Base-by-base conservation (phyloP, 2,113 vertebrate genomes). In the Oophaga pumilio region DNA sequence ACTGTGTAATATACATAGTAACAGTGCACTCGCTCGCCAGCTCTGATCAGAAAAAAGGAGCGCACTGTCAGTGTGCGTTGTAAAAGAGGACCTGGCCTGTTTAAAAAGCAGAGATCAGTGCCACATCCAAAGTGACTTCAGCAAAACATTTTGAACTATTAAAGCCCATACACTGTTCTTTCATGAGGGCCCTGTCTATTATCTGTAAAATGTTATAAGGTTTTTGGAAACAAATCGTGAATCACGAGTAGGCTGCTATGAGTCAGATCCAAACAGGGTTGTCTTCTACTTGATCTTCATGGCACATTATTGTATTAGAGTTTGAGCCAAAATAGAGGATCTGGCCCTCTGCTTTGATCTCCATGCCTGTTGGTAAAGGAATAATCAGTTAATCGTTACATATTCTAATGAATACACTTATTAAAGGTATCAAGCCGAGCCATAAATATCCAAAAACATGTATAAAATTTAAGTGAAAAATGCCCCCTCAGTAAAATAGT, bases 391-490 rank as follows among this genome's bases (percentile, higher is more conserved):
- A 28, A 79, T 59, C 33, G 77, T 1, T 26, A 79, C 24, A 82
- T 52, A 82, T 68, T 82, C 20, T 68, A 68, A 49, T 68, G 57
- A 82, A 14, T 50, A 22, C 13, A 43, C 6, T n/a, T 22, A 15
- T 59, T 73, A 28, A 84, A 56, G 66, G n/a, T 84, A 73, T 66
- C 52, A 43, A 33, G 66, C 84, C 12, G 7, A 50, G 28, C 43
- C 7, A 20, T 57, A 73, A 26, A 57, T 56, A 57, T 87, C 15
- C 22, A 4, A 11, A 17, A 28, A 60, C 13, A 13, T 60, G 20
- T n/a, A 49, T 74, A 76, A 52, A 82, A 74, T 81, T 74, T 60
- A 86, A 24, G 66, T 86, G 56, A 86, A 64, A 76, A 83, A 76
- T 1, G 22, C 50, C 43, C 49, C 28, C 52, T 82, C 56, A 15